phyloP scores from a whole-genome alignment of 2,888 invertebrate species.

The Frankliniella fusca region DNA sequence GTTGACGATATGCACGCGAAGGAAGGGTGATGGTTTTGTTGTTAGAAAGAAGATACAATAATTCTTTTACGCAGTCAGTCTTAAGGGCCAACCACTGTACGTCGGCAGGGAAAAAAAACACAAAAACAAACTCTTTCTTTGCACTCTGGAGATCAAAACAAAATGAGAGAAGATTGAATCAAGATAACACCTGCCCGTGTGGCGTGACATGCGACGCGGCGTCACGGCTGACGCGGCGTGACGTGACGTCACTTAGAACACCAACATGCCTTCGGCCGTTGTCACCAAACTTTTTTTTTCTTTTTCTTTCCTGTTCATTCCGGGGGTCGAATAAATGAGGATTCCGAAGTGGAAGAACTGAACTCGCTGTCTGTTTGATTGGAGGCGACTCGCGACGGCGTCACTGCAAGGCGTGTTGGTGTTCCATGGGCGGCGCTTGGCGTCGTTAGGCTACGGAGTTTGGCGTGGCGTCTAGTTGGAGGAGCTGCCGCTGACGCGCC shows the following conservation, averaged over 20 bases:
- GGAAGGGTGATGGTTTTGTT: no score
- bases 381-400: not conserved
- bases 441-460: not conserved
- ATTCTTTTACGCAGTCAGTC: not conserved
- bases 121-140: not conserved
- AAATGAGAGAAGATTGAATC: not conserved
- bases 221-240: constrained; percentile 22
- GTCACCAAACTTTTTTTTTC: not conserved
- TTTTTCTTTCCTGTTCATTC: not conserved
- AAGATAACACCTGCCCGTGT: no score
- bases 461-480: constrained; percentile 24
- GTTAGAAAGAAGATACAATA: no score
- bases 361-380: not conserved
- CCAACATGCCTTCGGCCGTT: not conserved
- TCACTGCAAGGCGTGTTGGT: not conserved
- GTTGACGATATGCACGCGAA: no score
- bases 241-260: constrained; percentile 29
- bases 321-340: no score
- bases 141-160: not conserved
- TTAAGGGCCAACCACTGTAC: not conserved
- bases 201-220: constrained; percentile 10
- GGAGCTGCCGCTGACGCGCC: constrained; percentile 29
- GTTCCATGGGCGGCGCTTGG: not conserved
- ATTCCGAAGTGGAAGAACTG: not conserved
- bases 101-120: not conserved